Evolutionary conservation across 2,797 vertebrate genomes (phyloP).

Genomic region (Amniataba percoides): DNA sequence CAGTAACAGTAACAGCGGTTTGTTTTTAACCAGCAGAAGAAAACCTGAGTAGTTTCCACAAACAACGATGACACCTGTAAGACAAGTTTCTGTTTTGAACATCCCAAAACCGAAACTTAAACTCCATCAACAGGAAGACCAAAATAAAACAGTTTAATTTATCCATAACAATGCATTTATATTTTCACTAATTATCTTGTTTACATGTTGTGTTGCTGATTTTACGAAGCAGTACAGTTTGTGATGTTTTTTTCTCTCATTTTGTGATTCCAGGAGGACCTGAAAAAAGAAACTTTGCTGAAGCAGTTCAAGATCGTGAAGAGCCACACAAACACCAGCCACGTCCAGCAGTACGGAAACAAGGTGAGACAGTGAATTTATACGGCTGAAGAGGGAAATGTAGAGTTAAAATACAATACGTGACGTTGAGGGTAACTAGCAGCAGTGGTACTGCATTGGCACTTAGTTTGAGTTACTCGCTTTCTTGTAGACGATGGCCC

Average conservation of each 20-base stretch:
- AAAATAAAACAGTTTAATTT: background rate
- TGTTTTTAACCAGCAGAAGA: slow-evolving; percentile 12
- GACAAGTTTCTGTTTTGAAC: too few relatives aligned
- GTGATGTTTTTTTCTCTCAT: background rate
- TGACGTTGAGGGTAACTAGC: background rate
- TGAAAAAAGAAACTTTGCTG: slow-evolving; percentile 90
- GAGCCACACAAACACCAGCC: slow-evolving; percentile 94
- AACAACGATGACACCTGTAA: background rate
- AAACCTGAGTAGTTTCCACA: background rate
- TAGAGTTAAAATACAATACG: too few relatives aligned
- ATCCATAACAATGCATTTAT: background rate
- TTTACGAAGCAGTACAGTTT: background rate
- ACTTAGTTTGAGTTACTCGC: background rate
- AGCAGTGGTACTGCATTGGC: background rate
- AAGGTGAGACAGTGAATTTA: slow-evolving; percentile 81
- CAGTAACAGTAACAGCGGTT: background rate
- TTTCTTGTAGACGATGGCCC: slow-evolving; percentile 87
- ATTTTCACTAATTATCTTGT: too few relatives aligned
- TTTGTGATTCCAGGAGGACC: slow-evolving; percentile 89
- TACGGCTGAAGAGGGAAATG: background rate
- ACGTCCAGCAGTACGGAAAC: slow-evolving; percentile 97
- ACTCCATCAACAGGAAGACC: background rate
- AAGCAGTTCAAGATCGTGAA: slow-evolving; percentile 95
- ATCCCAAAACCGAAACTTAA: slow-evolving; percentile 4
- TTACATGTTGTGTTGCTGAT: background rate